These are phyloP conservation scores for Disparrhopalites patrizii DNA, from an alignment of 2,888 invertebrate genomes.

Conservation along the genomic window DNA sequence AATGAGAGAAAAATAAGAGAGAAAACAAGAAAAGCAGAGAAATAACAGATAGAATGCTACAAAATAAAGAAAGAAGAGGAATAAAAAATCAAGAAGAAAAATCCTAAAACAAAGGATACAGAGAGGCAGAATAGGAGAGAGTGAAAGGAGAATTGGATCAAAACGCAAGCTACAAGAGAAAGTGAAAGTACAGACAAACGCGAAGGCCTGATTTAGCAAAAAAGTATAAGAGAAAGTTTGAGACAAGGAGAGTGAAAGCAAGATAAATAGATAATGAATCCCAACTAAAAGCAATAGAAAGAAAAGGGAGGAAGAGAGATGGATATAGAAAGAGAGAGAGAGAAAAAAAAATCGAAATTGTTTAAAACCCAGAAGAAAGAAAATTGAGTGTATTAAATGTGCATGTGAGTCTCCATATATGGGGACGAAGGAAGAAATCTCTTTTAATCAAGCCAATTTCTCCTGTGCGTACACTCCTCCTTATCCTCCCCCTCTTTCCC, in stretches of 20 bases:
- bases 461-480: no score
- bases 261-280: background rate
- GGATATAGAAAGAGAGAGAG: background rate
- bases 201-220: no score
- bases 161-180: no score
- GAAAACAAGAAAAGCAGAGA: background rate
- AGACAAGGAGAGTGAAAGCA: background rate
- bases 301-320: background rate
- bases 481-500: no score
- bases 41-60: no score
- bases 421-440: conserved; percentile 3
- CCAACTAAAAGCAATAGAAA: no score
- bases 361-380: background rate
- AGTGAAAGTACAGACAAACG: no score
- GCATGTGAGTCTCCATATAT: background rate
- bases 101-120: no score
- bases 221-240: background rate
- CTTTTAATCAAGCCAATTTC: conserved; percentile 25
- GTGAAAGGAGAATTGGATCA: no score
- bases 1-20: background rate
- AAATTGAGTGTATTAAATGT: background rate
- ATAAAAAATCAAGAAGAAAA: no score
- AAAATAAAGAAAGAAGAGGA: no score
- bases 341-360: conserved; percentile 6
- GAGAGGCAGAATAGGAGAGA: no score